phyloP scores from a whole-genome alignment of 2,888 invertebrate genomes.

The Ectemnius cavifrons region DNA sequence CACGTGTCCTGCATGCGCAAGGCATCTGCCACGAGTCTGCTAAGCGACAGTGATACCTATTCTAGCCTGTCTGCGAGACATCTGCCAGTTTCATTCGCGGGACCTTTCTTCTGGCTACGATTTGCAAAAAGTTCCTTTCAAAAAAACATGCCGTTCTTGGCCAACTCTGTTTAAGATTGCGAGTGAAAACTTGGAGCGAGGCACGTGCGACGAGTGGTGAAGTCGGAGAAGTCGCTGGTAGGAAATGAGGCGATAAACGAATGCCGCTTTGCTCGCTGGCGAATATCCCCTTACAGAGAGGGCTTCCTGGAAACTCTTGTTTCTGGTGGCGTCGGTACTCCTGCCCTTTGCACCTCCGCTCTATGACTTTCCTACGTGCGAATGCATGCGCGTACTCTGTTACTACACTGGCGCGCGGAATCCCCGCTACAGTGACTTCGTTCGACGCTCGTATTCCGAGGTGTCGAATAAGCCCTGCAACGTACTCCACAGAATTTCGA shows the following conservation, averaged over 20 bases:
- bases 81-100: constrained; percentile 10
- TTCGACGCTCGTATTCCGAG: constrained; percentile 44
- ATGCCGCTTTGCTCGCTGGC: constrained; percentile 33
- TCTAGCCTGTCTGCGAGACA: not conserved
- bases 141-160: not conserved
- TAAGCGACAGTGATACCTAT: not conserved
- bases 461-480: constrained; percentile 57
- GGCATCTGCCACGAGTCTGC: constrained; percentile 22
- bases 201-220: not conserved
- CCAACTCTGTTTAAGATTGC: not conserved
- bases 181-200: not conserved
- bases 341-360: constrained; percentile 7
- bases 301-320: constrained; percentile 66
- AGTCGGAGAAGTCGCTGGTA: not conserved
- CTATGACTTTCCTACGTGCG: constrained; percentile 9
- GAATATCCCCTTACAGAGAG: constrained; percentile 41
- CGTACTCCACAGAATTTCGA: constrained; percentile 67
- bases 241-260: constrained; percentile 17
- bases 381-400: constrained; percentile 26
- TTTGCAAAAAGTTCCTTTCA: not conserved
- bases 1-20: constrained; percentile 37
- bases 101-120: not conserved
- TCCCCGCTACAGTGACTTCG: too few species aligned
- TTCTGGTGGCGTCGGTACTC: constrained; percentile 60
- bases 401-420: too few species aligned